phyloP scores from a whole-genome alignment of 37 sponge, comb jelly and placozoan genomes.

The Dysidea cf. avara region DNA sequence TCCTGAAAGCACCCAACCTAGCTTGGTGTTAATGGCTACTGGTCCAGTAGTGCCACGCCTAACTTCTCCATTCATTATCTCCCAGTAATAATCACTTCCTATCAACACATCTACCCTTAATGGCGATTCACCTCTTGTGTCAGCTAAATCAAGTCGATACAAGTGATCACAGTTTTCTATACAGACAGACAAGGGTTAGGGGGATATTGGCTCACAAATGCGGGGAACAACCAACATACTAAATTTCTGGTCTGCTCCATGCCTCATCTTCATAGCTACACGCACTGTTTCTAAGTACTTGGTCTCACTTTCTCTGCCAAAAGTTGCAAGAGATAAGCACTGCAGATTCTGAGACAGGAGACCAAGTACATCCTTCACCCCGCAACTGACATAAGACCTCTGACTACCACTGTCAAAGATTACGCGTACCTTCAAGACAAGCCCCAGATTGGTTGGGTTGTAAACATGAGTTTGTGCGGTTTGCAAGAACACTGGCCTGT shows the following conservation, averaged over 20 bases:
- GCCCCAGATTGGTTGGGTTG: slow-evolving; percentile 5
- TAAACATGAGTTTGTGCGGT: slow-evolving; percentile 15
- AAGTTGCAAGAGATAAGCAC: slow-evolving; percentile 1
- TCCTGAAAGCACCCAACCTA: slow-evolving; percentile 26
- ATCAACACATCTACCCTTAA: not conserved
- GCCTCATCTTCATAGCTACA: not conserved
- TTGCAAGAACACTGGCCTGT: slow-evolving; percentile 22
- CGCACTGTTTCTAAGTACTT: slow-evolving; percentile 31
- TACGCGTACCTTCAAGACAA: not conserved
- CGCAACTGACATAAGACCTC: slow-evolving; percentile 22
- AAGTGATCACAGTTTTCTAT: not conserved
- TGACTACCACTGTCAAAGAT: slow-evolving; percentile 38
- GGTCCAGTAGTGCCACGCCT: slow-evolving; percentile 12
- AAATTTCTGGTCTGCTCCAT: not conserved
- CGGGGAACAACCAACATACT: not conserved
- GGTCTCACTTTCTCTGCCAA: slow-evolving; percentile 3
- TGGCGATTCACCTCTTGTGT: not conserved
- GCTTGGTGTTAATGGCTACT: slow-evolving; percentile 5
- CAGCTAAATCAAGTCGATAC: not conserved
- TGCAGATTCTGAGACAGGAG: slow-evolving; percentile 12
- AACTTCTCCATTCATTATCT: not conserved
- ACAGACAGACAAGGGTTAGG: not conserved
- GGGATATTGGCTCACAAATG: not conserved
- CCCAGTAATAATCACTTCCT: slow-evolving; percentile 1
- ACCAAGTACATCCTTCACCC: slow-evolving; percentile 8